Base-by-base conservation (phyloP, 35 echinoderm and acorn worm genomes). In the Stichopus chloronotus region DNA sequence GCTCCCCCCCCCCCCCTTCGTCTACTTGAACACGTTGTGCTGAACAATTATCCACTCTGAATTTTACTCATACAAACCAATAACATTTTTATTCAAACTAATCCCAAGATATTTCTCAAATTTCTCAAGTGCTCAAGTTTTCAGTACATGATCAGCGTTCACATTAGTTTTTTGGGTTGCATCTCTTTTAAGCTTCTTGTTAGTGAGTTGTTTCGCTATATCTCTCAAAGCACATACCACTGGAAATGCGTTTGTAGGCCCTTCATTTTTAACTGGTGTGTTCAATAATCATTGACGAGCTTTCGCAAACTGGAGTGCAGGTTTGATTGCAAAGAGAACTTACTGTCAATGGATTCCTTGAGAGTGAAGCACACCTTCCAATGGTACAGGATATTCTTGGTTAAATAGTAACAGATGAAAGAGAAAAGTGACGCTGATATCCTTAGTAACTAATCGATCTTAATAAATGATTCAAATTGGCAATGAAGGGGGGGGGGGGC, bases 321-420 rank as follows among this genome's bases (percentile, higher is more conserved):
- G 19, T 74, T 21, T 74, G 17, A 20, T 74, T 7, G 22, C 69
- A 74, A 14, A 19, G 69, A n/a, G n/a, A 20, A n/a, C 69, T 16
- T 20, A 20, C 69, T 21, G 12, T 43, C 69, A 0, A n/a, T 74
- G 69, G 17, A 74, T 74, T 74, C 69, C 69, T 20, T 7, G 13
- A 16, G 7, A 19, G 69, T n/a, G 12, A 16, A 20, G 69, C 69
- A 74, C 4, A 65, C 61, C 61, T 65, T 65, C 61, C 61, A 17
- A 9, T 21, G 22, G 17, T 16, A 74, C 17, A 74, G 69, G 69
- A 74, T 74, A 74, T 74, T 74, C 8, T 21, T 74, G 69, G 69
- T 74, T 74, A 74, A 74, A 74, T 16, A 74, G 22, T 74, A 20
- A 74, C 69, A 74, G 69, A n/a, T 74, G 69, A 74, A 74, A 74